Evolutionary conservation across 2,797 vertebrate species (phyloP).

Genomic region (Labroides dimidiatus): DNA sequence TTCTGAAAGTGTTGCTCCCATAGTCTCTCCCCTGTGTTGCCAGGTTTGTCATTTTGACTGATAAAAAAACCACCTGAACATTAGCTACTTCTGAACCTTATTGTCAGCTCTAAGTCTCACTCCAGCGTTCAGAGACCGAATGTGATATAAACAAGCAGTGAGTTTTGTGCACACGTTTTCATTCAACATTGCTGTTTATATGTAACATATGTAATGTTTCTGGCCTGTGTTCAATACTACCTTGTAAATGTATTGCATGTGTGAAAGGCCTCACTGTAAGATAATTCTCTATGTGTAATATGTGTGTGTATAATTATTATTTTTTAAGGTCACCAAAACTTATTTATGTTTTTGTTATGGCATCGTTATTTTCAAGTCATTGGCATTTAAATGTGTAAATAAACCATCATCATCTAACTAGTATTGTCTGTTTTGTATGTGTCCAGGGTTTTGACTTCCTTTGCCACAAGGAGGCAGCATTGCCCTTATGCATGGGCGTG

Average conservation of each 20-base stretch:
- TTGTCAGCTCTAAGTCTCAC: slow-evolving; percentile 1
- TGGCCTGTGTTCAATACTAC: slow-evolving; percentile 21
- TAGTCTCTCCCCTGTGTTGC: background rate
- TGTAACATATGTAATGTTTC: slow-evolving; percentile 49
- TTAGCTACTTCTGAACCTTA: slow-evolving; percentile 17
- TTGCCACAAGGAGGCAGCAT: slow-evolving; percentile 47
- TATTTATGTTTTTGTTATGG: slow-evolving; percentile 60
- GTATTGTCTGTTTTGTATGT: background rate
- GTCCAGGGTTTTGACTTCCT: background rate
- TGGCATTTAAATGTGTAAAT: slow-evolving; percentile 84
- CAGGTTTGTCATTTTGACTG: background rate
- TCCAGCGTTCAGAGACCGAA: slow-evolving; percentile 9
- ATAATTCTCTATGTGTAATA: slow-evolving; percentile 52
- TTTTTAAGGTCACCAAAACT: slow-evolving; percentile 27
- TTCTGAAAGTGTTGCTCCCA: slow-evolving; percentile 19
- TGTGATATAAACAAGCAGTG: slow-evolving; percentile 35
- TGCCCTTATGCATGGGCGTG: slow-evolving; percentile 8
- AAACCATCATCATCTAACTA: slow-evolving; percentile 73
- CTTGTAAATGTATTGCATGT: slow-evolving; percentile 57
- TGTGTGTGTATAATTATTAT: slow-evolving; percentile 55
- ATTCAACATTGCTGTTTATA: slow-evolving; percentile 51
- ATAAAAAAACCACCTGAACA: background rate
- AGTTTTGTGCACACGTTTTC: slow-evolving; percentile 29
- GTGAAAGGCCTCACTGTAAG: slow-evolving; percentile 65
- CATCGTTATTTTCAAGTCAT: slow-evolving; percentile 42